Evolutionary conservation across 2,797 vertebrate genomes (phyloP).

Genomic region (Rhabdophis nuchalis): DNA sequence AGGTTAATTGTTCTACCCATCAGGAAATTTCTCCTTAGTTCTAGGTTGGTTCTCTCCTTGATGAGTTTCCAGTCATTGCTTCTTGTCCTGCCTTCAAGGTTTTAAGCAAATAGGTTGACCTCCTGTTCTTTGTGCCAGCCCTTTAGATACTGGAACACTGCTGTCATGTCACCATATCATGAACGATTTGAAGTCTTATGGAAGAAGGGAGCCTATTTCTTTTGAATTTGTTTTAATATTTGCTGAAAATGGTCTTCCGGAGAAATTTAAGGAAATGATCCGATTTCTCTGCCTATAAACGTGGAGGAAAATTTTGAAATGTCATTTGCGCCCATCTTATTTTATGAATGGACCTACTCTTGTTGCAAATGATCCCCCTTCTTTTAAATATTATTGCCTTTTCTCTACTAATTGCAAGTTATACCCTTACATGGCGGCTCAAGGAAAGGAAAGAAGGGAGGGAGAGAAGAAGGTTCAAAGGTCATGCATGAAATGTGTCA

Average conservation of each 20-base stretch:
- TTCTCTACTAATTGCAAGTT: background rate
- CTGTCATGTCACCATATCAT: background rate
- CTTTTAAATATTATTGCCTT: background rate
- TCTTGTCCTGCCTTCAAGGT: no score
- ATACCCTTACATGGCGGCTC: background rate
- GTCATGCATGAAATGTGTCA: background rate
- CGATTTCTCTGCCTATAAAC: background rate
- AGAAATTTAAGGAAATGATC: background rate
- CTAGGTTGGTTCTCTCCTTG: no score
- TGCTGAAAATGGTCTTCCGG: background rate
- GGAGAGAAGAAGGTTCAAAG: background rate
- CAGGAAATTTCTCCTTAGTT: no score
- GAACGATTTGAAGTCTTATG: background rate
- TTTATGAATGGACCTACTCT: background rate
- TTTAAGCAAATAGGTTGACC: no score
- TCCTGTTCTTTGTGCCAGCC: no score
- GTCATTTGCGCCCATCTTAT: background rate
- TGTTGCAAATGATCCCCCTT: background rate
- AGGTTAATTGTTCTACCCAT: no score
- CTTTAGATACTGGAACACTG: no score
- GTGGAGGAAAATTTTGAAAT: background rate
- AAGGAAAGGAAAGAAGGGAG: rapidly evolving
- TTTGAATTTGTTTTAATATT: background rate
- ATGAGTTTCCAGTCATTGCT: no score
- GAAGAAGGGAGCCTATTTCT: background rate